Base-by-base conservation (phyloP, 2,888 invertebrate species). In the Crepidodera aurea region DNA sequence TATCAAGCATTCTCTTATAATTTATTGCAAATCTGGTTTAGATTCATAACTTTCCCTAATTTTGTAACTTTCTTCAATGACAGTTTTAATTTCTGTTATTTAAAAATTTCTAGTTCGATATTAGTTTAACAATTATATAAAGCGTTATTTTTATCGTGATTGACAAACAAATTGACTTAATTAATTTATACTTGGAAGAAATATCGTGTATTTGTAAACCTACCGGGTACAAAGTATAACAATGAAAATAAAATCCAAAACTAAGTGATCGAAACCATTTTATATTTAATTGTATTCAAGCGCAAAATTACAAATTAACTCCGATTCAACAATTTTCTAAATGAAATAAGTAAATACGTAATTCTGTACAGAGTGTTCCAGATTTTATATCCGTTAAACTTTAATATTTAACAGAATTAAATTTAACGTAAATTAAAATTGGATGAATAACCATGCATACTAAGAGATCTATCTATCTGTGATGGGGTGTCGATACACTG, bases 41-140 rank as follows among this genome's bases (percentile, higher is more conserved):
- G 39, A 39, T 39, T 39, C 39, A 39, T 39, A 39, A 39, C 39
- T 39, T 39, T 39, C 39, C 39, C 39, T 39, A 39, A 39, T 39
- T 39, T 39, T 16, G 1, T 39, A 15, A 16, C 39, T 39, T 39
- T 39, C 39, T 39, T 39, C 16, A 39, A 7, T 16, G 39, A 39
- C 39, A 12, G 16, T 39, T 39, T 39, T 7, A 2, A 22, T 22
- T 22, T 22, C 22, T 22, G 22, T 22, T 22, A 39, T 39, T 39
- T 7, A 39, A 39, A 15, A 39, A 39, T 15, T 39, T 16, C n/a
- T 39, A 34, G 12, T 34, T 34, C 10, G 34, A 34, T 34, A 34
- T 39, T 16, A 39, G 13, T 39, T 39, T 15, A 39, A 12, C 34
- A 10, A 12, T 34, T 10, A 34, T 34, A 16, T 39, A 12, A 39